Base-by-base conservation (phyloP, 1,140 invertebrate species). In the Lordiphosa stackelbergi region DNA sequence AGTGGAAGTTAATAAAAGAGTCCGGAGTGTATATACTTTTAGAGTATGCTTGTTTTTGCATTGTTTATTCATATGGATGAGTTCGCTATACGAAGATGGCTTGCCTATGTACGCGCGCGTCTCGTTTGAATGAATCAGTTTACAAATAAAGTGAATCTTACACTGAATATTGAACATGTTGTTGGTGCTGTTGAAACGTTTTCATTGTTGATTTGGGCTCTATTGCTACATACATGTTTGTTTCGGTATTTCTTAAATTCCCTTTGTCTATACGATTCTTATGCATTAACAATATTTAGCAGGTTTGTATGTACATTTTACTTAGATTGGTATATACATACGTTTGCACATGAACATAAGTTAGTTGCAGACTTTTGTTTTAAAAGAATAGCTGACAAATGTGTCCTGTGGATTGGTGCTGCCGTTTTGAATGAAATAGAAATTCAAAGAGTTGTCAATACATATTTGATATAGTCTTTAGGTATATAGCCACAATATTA, bases 31-130 rank as follows among this genome's bases (percentile, higher is more conserved):
- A 10, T 43, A 7, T 35, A 19, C 16, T 0, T 49, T 22, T 2
- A 40, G 10, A 52, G 10, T 48, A 68, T n/a, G 46, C 38, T 68
- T 55, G 22, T 60, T 68, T 68, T 47, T 65, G 37, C 63, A n/a
- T 59, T 68, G 36, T 68, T 68, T 68, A 68, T 68, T 68, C 10
- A 38, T 51, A 51, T 51, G 36, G 19, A 51, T 51, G 62, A 43
- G 45, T 53, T 68, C 42, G 47, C 56, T 68, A 63, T 52, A 58
- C 49, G 28, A 57, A 62, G 53, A 52, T 66, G 36, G 64, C 46
- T 40, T 36, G 46, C 46, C 53, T 28, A 52, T 51, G 40, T 48
- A 52, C 59, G 52, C 52, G 38, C 41, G 45, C 52, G 52, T 52
- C 61, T 43, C 53, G 45, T 56, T 12, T 46, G 43, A 46, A 49